These are phyloP conservation scores for Delphinus delphis DNA, from an alignment of 2,113 vertebrate genomes.

Conservation along the genomic window DNA sequence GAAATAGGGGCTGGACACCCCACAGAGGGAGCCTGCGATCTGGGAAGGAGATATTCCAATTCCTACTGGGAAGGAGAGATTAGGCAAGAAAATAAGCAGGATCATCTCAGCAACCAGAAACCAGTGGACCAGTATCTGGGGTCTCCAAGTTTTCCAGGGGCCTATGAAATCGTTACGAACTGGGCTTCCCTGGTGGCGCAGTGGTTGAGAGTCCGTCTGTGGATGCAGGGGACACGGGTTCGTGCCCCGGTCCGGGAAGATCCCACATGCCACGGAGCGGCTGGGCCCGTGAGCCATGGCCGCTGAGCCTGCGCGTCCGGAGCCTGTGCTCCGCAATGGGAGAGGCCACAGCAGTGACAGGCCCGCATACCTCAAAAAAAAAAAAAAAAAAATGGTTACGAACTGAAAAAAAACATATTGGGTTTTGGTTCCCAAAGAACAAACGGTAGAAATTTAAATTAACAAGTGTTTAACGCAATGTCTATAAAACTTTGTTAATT, in stretches of 20 bases:
- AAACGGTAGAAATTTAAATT: not conserved
- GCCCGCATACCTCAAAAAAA: too few relatives aligned
- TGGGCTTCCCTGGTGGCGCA: too few relatives aligned
- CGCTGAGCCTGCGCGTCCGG: too few relatives aligned
- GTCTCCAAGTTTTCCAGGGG: not conserved
- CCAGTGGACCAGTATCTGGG: not conserved
- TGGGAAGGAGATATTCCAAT: not conserved
- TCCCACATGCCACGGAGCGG: too few relatives aligned
- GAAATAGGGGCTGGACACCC: too few relatives aligned
- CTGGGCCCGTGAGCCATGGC: too few relatives aligned
- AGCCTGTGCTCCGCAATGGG: too few relatives aligned
- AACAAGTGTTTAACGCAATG: constrained; percentile 17
- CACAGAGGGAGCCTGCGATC: not conserved
- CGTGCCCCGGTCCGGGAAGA: too few relatives aligned
- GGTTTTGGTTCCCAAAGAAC: not conserved
- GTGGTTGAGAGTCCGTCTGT: too few relatives aligned
- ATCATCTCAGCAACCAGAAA: not conserved
- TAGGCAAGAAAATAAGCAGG: not conserved
- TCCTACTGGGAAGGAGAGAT: not conserved
- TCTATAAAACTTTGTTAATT: constrained; percentile 39
- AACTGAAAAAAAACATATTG: not conserved
- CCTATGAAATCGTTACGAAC: not conserved
- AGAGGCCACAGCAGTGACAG: too few relatives aligned
- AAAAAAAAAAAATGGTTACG: not conserved
- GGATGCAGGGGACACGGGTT: too few relatives aligned